Base-by-base conservation (phyloP, 2,888 invertebrate genomes). In the Agrochola circellaris region DNA sequence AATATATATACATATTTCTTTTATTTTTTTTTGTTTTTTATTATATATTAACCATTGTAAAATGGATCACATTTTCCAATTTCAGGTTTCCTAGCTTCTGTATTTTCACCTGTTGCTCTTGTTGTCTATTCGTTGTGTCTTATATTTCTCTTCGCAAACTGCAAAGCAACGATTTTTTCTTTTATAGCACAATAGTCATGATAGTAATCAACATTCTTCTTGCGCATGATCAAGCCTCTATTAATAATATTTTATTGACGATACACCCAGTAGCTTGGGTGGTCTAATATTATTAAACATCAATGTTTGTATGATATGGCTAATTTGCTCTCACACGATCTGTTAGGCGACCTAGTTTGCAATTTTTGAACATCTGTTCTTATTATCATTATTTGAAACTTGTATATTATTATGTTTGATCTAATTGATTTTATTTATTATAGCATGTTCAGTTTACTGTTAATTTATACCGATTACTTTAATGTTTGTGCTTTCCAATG, bases 251-350 rank as follows among this genome's bases (percentile, higher is more conserved):
- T 79, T 75, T 83, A 72, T 74, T 71, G 65, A 38, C 38, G 23
- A 42, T 76, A 48, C 58, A 65, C 58, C 58, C 60, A 76, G 69
- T 69, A 76, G 58, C 82, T 69, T 82, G 82, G 79, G 82, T 87
- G 86, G 83, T 85, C 85, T 69, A 84, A 81, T 76, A 77, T 89
- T 87, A 90, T 88, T 84, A 82, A 87, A 86, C 83, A 78, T 87
- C 64, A 66, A 75, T 82, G 80, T 81, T 82, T 85, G 73, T 86
- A 83, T 78, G 82, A 84, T 87, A 86, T 81, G 85, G 87, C 82
- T 90, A 84, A 81, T 84, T 91, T 91, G 90, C 93, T 94, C 94
- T 92, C 95, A 94, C 93, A 89, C 91, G 88, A 74, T 73, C 91
- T 86, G 77, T 70, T 84, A 88, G 80, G 87, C 91, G 95, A 94